Evolutionary conservation across 2,888 invertebrate species (phyloP).

Genomic region (Ferrisia virgata): DNA sequence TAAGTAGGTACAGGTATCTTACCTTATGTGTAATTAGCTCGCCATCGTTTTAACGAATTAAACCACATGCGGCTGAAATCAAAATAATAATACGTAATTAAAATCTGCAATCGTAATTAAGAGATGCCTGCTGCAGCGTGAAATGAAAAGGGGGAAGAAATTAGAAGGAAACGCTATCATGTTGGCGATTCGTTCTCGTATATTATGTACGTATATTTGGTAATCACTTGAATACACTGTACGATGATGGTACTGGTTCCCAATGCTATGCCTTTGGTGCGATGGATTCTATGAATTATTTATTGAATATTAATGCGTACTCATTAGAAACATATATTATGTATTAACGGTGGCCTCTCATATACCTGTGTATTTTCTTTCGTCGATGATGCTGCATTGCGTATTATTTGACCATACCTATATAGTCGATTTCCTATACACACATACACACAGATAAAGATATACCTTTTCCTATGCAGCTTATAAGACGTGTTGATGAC

Average conservation of each 20-base stretch:
- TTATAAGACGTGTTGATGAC: background rate
- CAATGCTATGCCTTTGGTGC: background rate
- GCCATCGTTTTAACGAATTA: too few species aligned
- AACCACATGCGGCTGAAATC: slow-evolving; percentile 12
- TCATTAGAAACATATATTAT: slow-evolving; percentile 13
- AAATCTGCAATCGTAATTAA: background rate
- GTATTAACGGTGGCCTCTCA: background rate
- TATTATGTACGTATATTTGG: background rate
- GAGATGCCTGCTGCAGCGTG: background rate
- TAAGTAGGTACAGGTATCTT: too few species aligned
- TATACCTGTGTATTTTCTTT: background rate
- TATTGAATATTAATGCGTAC: slow-evolving; percentile 23
- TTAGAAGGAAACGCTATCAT: too few species aligned
- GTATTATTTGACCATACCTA: too few species aligned
- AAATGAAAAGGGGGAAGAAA: background rate
- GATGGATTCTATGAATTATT: slow-evolving; percentile 9
- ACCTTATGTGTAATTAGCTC: too few species aligned
- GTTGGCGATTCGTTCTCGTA: too few species aligned
- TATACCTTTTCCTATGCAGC: too few species aligned
- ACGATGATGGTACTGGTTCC: background rate
- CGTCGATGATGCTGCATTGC: too few species aligned
- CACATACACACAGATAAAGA: too few species aligned
- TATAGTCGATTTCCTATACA: too few species aligned
- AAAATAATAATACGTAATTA: background rate
- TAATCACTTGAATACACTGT: slow-evolving; percentile 12